phyloP scores from a whole-genome alignment of 2,888 invertebrate species.

The Drosophila lutescens region DNA sequence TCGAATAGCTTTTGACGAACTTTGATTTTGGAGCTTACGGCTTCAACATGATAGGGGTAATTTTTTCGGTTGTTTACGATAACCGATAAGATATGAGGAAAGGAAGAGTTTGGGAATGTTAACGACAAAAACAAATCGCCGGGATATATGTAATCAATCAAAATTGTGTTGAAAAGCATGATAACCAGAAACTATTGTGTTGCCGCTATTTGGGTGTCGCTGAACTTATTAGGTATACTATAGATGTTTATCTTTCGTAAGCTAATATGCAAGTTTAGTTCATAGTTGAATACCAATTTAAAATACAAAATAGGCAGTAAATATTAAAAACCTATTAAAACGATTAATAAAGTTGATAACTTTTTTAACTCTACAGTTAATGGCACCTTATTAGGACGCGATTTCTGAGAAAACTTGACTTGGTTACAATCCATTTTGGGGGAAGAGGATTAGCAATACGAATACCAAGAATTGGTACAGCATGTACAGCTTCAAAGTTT shows the following conservation, averaged over 20 bases:
- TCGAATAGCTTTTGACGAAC: conserved; percentile 30
- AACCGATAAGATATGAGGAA: conserved; percentile 33
- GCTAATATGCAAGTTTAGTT: too few relatives aligned
- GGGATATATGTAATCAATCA: conserved; percentile 38
- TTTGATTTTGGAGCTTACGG: conserved; percentile 11
- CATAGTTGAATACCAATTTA: too few relatives aligned
- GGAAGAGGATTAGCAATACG: neutral
- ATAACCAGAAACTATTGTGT: conserved; percentile 2
- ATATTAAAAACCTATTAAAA: too few relatives aligned
- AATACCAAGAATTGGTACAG: conserved; percentile 11
- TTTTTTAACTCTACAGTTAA: too few relatives aligned
- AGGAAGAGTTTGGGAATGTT: conserved; percentile 25
- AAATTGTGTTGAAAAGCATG: conserved; percentile 17
- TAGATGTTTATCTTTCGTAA: too few relatives aligned
- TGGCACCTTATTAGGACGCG: neutral
- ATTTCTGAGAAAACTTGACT: conserved; percentile 1
- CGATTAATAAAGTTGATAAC: too few relatives aligned
- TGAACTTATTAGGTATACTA: neutral
- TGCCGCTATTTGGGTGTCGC: neutral
- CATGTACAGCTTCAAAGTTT: conserved; percentile 5
- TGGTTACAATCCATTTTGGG: neutral
- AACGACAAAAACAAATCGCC: conserved; percentile 15
- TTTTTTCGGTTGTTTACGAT: conserved; percentile 7
- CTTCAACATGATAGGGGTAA: conserved; percentile 3
- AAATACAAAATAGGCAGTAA: too few relatives aligned